Percentiles rank a stretch among this genome's conserved stretches.
Conservation (phyloP, 2,113 vertebrate species). For the Aphelocoma coerulescens region DNA sequence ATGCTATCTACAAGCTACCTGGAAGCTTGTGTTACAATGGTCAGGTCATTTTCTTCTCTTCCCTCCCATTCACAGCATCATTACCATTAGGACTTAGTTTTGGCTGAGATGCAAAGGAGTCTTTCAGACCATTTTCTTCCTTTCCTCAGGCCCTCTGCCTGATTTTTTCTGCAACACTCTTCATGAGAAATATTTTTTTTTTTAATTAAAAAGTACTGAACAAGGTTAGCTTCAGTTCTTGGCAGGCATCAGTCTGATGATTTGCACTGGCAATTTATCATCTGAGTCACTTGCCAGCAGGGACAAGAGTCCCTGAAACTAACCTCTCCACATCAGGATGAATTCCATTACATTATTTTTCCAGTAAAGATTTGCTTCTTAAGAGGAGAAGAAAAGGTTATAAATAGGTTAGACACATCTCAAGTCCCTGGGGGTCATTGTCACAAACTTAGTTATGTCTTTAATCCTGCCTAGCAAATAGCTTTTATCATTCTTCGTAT, state of each 20-base stretch:
- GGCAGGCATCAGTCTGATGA: conserved; percentile 31
- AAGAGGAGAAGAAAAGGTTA: neutral
- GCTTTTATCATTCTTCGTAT: neutral
- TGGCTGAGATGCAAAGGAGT: neutral
- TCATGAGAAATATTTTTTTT: neutral
- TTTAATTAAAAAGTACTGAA: conserved; percentile 48
- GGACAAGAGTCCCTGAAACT: conserved; percentile 28
- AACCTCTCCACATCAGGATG: conserved; percentile 11
- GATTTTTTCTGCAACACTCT: neutral
- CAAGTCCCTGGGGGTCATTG: neutral
- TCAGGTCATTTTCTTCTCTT: neutral
- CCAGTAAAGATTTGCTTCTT: neutral
- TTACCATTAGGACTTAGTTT: neutral
- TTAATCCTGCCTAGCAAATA: neutral
- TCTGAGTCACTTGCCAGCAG: conserved; percentile 36
- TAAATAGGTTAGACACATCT: neutral
- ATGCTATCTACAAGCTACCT: neutral
- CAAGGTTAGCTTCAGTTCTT: conserved; percentile 13
- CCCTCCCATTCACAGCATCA: neutral
- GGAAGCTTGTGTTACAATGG: neutral
- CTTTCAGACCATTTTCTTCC: neutral
- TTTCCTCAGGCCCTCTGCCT: neutral
- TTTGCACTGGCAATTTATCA: conserved; percentile 38
- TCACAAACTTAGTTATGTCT: neutral
- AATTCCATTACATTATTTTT: conserved; percentile 23